Base-by-base conservation (phyloP, 2,797 vertebrate genomes). In the Danio aesculapii region DNA sequence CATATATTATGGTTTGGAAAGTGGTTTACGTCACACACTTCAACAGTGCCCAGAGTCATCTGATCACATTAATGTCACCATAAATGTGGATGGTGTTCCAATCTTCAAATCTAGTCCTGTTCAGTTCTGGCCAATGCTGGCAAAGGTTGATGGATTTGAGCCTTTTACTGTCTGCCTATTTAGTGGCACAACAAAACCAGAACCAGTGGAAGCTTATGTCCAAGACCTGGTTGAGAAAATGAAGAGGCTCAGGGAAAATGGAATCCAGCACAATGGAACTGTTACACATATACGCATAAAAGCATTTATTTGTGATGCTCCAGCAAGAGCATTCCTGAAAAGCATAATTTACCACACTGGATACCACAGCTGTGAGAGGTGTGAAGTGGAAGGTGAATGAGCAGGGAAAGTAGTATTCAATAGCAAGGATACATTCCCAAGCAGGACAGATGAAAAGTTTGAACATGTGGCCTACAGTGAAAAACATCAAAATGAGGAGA, bases 361-460 rank as follows among this genome's bases (percentile, higher is more conserved):
- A 66, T 66, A 66, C n/a, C 43, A 66, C 63, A 47, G 63, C 43
- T 66, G n/a, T 66, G 63, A 66, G 43, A 66, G 63, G 43, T 66
- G 63, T 47, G 43, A 47, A 47, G 63, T 17, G n/a, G 63, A 66
- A n/a, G 63, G 43, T 66, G 63, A 66, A 47, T 47, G 63, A 44
- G 17, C 47, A n/a, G 43, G 63, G 16, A 47, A 66, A 66, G 43
- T 66, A 11, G 63, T 63, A 13, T 62, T 62, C 13, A 62, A 62
- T 30, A 62, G 62, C 62, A 64, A n/a, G 16, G 41, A 64, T 44
- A 17, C 16, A 46, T 64, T 46, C 62, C 41, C 16, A 16, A n/a
- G n/a, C 58, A 59, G 58, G 58, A 61, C 58, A 14, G 58, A 61
- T 39, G 12, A 61, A 39, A 41, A 16, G 59, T 62, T 62, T 30